Evolutionary conservation across 2,888 invertebrate species (phyloP).

Genomic region (Girardia tigrina): DNA sequence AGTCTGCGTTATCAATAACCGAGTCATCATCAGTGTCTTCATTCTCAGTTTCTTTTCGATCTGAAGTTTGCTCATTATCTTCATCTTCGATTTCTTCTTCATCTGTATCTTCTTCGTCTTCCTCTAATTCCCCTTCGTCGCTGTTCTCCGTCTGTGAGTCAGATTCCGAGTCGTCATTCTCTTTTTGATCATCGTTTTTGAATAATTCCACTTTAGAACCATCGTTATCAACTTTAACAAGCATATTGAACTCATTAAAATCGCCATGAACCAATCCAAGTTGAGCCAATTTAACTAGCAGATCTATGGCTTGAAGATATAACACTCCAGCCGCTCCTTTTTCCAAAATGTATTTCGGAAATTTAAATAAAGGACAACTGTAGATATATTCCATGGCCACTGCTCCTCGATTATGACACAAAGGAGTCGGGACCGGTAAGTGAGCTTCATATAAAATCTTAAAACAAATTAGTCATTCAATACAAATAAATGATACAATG

Average conservation of each 20-base stretch:
- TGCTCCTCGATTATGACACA: constrained; percentile 81
- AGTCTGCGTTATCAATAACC: too few relatives aligned
- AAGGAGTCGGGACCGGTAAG: constrained; percentile 84
- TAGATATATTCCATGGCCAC: constrained; percentile 68
- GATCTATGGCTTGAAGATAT: constrained; percentile 82
- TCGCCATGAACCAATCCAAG: constrained; percentile 95
- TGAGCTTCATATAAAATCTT: constrained; percentile 67
- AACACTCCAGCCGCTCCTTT: constrained; percentile 35
- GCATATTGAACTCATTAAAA: constrained; percentile 96
- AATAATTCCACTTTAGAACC: background rate
- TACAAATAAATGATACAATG: too few relatives aligned
- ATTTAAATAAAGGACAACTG: constrained; percentile 21
- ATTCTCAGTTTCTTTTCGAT: background rate
- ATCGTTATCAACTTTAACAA: constrained; percentile 52
- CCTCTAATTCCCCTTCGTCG: background rate
- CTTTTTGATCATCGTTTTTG: background rate
- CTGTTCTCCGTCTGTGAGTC: constrained; percentile 49
- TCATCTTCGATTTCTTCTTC: background rate
- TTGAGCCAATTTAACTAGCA: constrained; percentile 75
- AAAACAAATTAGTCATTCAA: too few relatives aligned
- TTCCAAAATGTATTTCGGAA: constrained; percentile 7
- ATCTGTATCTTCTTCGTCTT: constrained; percentile 7
- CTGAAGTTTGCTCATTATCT: background rate
- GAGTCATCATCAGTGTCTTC: too few relatives aligned
- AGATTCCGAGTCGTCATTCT: too few relatives aligned